These are phyloP conservation scores for Phoenicopterus ruber DNA, from an alignment of 2,113 vertebrate genomes.

Conservation along the genomic window DNA sequence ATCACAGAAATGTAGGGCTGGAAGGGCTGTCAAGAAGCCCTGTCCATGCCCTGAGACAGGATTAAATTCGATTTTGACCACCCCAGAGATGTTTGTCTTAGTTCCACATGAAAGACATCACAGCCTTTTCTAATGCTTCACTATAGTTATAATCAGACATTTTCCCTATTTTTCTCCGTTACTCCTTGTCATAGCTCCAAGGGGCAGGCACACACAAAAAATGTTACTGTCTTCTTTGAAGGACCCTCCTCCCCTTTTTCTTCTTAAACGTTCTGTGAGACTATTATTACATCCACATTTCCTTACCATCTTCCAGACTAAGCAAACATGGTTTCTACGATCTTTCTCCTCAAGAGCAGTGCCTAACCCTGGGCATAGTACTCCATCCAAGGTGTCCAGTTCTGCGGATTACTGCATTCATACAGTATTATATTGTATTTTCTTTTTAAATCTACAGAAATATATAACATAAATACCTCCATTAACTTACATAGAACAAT, in stretches of 20 bases:
- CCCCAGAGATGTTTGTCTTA: background rate
- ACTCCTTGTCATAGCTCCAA: background rate
- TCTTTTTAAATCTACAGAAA: background rate
- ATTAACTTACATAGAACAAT: background rate
- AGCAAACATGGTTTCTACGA: background rate
- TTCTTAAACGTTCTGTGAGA: background rate
- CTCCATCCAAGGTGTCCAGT: background rate
- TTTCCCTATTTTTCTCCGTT: background rate
- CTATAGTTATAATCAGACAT: background rate
- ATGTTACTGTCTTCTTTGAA: background rate
- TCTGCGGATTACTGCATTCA: background rate
- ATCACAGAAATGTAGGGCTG: background rate
- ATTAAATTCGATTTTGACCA: background rate
- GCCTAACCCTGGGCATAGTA: background rate
- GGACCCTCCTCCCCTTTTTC: too few species aligned
- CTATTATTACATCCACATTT: background rate
- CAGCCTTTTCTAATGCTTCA: background rate
- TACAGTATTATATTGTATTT: background rate
- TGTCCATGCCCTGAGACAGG: background rate
- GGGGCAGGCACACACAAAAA: background rate
- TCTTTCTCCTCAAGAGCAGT: background rate
- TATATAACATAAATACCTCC: background rate
- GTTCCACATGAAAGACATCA: background rate
- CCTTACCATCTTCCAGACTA: background rate
- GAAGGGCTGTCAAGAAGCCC: background rate